A percentile compares a stretch with the other conserved stretches of the same genome.
Evolutionary conservation across 2,888 invertebrate genomes (phyloP).

Genomic region (Pachymerium ferrugineum): DNA sequence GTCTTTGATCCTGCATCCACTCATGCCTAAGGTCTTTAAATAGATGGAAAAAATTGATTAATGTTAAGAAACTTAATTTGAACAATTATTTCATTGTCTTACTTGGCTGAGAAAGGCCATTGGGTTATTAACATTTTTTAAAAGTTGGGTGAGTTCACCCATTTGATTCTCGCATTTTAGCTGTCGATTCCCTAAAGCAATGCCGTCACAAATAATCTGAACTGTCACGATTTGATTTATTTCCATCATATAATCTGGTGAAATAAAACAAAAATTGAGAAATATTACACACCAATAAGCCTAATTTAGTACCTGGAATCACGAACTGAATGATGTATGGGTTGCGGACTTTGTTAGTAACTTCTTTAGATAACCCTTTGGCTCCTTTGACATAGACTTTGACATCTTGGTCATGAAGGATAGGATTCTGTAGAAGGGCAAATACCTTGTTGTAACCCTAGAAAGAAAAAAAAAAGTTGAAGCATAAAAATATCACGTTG

Average conservation of each 20-base stretch:
- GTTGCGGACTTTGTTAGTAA: slow-evolving; percentile 69
- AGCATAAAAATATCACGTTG: not conserved
- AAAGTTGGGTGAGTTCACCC: slow-evolving; percentile 72
- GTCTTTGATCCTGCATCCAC: slow-evolving; percentile 67
- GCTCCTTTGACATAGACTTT: slow-evolving; percentile 69
- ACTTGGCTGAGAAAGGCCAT: slow-evolving; percentile 85
- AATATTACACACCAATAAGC: slow-evolving; percentile 25
- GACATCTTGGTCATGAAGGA: slow-evolving; percentile 68
- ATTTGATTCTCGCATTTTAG: slow-evolving; percentile 82
- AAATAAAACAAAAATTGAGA: slow-evolving; percentile 36
- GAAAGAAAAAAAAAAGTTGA: slow-evolving; percentile 39
- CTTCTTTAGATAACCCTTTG: slow-evolving; percentile 69
- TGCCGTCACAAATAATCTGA: slow-evolving; percentile 64
- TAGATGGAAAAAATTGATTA: slow-evolving; percentile 31
- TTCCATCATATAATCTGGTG: slow-evolving; percentile 71
- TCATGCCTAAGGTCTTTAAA: slow-evolving; percentile 69
- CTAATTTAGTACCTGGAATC: slow-evolving; percentile 59
- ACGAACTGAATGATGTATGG: slow-evolving; percentile 78
- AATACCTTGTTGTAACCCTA: slow-evolving; percentile 78
- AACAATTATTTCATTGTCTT: slow-evolving; percentile 37
- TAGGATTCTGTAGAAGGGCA: slow-evolving; percentile 69
- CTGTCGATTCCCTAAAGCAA: slow-evolving; percentile 70
- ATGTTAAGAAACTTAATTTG: not conserved
- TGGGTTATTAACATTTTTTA: slow-evolving; percentile 66
- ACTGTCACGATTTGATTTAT: slow-evolving; percentile 73